Conservation (phyloP, 2,797 vertebrate species). For the Pipistrellus pygmaeus region DNA sequence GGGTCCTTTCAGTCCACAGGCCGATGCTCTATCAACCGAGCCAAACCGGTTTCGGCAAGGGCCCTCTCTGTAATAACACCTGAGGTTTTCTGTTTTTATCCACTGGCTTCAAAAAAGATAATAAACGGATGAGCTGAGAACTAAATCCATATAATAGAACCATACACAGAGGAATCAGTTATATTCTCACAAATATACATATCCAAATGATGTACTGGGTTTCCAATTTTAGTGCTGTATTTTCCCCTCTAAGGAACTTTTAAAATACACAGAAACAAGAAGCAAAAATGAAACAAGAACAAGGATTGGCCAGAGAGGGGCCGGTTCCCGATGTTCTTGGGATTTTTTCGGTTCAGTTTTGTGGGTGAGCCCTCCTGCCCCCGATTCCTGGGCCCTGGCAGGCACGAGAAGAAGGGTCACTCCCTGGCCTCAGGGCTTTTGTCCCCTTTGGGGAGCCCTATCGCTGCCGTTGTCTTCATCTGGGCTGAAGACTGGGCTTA, state of each 20-base stretch:
- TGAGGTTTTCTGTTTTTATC: constrained; percentile 3
- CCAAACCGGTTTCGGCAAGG: too few species aligned
- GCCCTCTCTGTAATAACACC: not conserved
- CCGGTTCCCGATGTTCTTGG: not conserved
- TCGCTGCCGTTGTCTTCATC: not conserved
- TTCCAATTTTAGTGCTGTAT: not conserved
- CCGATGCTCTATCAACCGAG: too few species aligned
- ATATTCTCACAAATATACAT: not conserved
- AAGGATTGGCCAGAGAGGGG: not conserved
- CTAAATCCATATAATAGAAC: not conserved
- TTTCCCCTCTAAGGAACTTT: not conserved
- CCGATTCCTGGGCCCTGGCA: not conserved
- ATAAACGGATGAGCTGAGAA: constrained; percentile 43
- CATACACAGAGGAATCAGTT: not conserved
- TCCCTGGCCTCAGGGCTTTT: not conserved
- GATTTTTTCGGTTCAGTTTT: not conserved
- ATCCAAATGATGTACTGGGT: not conserved
- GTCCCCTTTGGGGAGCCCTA: not conserved
- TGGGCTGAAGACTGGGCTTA: not conserved
- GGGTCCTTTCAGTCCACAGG: too few species aligned
- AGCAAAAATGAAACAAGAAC: constrained; percentile 13
- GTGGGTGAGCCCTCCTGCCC: not conserved
- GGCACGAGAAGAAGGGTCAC: not conserved
- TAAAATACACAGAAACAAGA: constrained; percentile 15
- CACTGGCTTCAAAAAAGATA: not conserved